A percentile compares a stretch with the other conserved stretches of the same genome.
phyloP scores from a whole-genome alignment of 1,140 invertebrate species.

The Aphidius ervi region DNA sequence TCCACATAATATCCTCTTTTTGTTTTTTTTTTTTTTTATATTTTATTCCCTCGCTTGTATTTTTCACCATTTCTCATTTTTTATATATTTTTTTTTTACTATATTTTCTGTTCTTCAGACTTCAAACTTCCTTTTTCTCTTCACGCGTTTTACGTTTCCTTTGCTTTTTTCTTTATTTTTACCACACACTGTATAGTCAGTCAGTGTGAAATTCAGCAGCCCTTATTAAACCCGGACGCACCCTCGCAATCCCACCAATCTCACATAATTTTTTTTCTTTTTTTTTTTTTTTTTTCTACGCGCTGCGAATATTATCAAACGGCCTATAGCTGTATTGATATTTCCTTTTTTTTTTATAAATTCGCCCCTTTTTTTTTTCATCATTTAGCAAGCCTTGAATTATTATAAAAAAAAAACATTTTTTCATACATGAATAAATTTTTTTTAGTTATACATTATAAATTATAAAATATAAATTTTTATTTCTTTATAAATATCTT shows the following conservation, averaged over 20 bases:
- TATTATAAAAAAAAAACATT: too few relatives aligned
- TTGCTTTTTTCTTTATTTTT: too few relatives aligned
- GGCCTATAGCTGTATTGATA: slow-evolving; percentile 6
- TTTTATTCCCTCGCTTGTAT: slow-evolving; percentile 25
- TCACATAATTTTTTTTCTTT: not conserved
- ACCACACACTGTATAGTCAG: slow-evolving; percentile 6
- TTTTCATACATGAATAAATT: too few relatives aligned
- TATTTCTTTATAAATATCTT: too few relatives aligned
- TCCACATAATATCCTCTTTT: slow-evolving; percentile 32
- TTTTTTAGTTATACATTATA: too few relatives aligned
- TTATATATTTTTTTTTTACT: slow-evolving; percentile 13
- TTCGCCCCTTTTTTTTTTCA: slow-evolving; percentile 19
- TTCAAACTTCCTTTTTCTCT: too few relatives aligned
- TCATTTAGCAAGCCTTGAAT: too few relatives aligned
- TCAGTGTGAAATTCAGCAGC: slow-evolving; percentile 52
- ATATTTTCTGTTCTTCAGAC: not conserved
- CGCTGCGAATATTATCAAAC: slow-evolving; percentile 19
- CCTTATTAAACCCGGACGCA: slow-evolving; percentile 51
- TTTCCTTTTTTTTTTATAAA: slow-evolving; percentile 9
- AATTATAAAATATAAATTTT: too few relatives aligned
- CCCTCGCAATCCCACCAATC: slow-evolving; percentile 22
- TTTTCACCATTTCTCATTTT: slow-evolving; percentile 33
- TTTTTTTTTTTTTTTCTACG: slow-evolving; percentile 10
- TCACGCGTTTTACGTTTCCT: too few relatives aligned
- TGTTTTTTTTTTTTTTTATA: slow-evolving; percentile 29